Base-by-base conservation (phyloP, 2,113 vertebrate species). In the Charina bottae region DNA sequence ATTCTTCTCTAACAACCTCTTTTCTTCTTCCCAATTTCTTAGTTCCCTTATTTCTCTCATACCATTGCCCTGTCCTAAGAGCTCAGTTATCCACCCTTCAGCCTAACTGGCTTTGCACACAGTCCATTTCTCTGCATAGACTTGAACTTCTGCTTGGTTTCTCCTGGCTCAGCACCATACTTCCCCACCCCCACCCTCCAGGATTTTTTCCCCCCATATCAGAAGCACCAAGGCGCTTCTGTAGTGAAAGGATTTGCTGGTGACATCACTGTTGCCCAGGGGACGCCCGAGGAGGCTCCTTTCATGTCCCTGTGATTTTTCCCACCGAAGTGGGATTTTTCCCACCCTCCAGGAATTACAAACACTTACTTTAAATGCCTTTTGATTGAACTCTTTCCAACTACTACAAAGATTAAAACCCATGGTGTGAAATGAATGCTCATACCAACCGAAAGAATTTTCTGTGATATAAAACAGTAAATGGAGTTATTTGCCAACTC, bases 401-500 rank as follows among this genome's bases (percentile, higher is more conserved):
- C 55, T 15, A 23, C 49, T 23, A 87, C n/a, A 86, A 56, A 93
- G 94, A 94, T 93, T 93, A 93, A 92, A 91, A 64, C 89, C 94
- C 62, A 90, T 87, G n/a, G 86, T 93, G 90, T 94, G 93, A 93
- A 91, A 93, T 95, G 94, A 92, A 93, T 93, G 88, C 93, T 87
- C 91, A 68, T 78, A 89, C 10, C 87, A 55, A 92, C 56, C 9
- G 53, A 90, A 95, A 90, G 93, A 95, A 89, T 90, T 83, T 93
- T 95, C 90, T 95, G 94, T 90, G 90, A 95, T 90, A 89, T 93
- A 21, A 59, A 33, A 87, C 95, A 92, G 94, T 91, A 97, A 94
- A 37, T 94, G 93, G 95, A 95, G 93, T 96, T 95, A 93, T 95
- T 95, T 96, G 95, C 95, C 95, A 96, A 95, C 92, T 94, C 91